Conservation (phyloP, 2,113 vertebrate genomes). For the Paralichthys olivaceus region DNA sequence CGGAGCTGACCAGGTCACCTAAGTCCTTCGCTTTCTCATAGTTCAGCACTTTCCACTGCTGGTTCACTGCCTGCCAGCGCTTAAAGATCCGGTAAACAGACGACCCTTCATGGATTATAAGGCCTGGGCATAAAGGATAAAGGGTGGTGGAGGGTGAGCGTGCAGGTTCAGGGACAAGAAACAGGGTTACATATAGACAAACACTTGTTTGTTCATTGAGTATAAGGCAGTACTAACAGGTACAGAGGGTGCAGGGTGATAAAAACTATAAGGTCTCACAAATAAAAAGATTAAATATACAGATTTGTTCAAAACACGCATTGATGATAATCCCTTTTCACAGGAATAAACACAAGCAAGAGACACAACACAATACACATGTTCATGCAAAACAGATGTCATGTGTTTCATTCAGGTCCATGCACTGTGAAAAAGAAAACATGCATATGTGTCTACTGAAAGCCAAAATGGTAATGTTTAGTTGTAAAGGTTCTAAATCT, state of each 20-base stretch:
- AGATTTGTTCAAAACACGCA: slow-evolving; percentile 4
- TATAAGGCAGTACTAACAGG: slow-evolving; percentile 26
- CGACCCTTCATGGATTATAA: slow-evolving; percentile 90
- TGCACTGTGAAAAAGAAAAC: neutral
- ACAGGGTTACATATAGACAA: slow-evolving; percentile 42
- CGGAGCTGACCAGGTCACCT: slow-evolving; percentile 82
- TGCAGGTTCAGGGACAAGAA: slow-evolving; percentile 12
- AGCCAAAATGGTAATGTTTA: neutral
- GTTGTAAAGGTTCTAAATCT: neutral
- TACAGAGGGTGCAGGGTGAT: neutral
- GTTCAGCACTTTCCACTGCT: slow-evolving; percentile 92
- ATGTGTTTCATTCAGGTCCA: neutral
- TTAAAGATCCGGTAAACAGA: slow-evolving; percentile 93
- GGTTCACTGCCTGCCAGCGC: slow-evolving; percentile 91
- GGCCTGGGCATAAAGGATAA: slow-evolving; percentile 72
- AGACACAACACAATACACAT: neutral
- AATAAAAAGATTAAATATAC: slow-evolving; percentile 27
- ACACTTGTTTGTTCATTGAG: slow-evolving; percentile 36
- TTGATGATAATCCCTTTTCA: neutral
- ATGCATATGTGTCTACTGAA: no score
- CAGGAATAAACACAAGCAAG: neutral
- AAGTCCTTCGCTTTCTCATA: slow-evolving; percentile 91
- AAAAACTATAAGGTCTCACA: neutral
- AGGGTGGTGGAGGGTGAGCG: slow-evolving; percentile 6
- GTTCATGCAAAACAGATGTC: neutral